Evolutionary conservation across 2,113 vertebrate genomes (phyloP).

Genomic region (Leucoraja erinaceus): DNA sequence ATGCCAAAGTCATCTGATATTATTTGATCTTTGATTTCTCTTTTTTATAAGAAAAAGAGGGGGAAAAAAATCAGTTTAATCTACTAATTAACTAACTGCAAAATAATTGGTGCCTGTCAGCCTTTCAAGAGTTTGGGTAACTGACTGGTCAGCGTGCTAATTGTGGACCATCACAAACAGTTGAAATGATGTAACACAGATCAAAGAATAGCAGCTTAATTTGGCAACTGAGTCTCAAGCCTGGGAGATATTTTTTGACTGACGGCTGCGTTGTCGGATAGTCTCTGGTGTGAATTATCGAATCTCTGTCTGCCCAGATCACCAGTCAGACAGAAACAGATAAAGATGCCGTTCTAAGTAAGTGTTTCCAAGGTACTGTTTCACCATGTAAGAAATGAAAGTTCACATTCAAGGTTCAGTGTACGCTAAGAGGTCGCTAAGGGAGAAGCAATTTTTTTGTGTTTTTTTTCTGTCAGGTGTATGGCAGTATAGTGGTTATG

Average conservation of each 20-base stretch:
- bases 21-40: constrained; percentile 9
- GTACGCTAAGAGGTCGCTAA: neutral
- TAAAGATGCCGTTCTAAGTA: neutral
- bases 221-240: neutral
- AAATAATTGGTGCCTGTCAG: neutral
- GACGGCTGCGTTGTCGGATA: neutral
- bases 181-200: neutral
- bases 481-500: no score
- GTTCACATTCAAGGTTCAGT: neutral
- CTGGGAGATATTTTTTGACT: neutral
- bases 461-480: neutral
- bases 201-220: neutral
- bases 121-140: neutral
- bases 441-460: neutral
- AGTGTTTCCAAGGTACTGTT: neutral
- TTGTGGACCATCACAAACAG: no score
- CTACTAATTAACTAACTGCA: neutral
- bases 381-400: neutral
- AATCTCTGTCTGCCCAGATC: neutral
- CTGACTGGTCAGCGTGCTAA: neutral
- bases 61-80: neutral
- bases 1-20: neutral
- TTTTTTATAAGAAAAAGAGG: neutral
- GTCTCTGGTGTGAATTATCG: neutral
- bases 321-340: neutral